Conservation (phyloP, 2,888 invertebrate genomes). For the Drosophila siamana region DNA sequence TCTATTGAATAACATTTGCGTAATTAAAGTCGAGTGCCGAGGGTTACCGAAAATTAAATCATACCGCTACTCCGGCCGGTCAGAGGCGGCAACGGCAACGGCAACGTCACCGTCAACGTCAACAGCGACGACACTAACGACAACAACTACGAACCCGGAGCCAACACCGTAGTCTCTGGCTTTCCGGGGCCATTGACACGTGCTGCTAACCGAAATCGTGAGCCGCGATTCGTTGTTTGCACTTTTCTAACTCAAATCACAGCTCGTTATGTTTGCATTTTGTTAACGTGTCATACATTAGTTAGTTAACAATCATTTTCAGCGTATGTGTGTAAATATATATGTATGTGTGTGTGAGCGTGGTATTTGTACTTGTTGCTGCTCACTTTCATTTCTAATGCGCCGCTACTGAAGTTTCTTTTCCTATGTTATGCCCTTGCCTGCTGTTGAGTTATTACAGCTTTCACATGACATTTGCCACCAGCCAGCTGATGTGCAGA, state of each 20-base stretch:
- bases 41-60: conserved; percentile 66
- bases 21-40: conserved; percentile 62
- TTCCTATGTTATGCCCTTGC: conserved; percentile 50
- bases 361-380: conserved; percentile 72
- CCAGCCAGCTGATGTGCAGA: neutral
- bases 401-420: conserved; percentile 64
- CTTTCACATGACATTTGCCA: conserved; percentile 45
- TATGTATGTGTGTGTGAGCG: conserved; percentile 23
- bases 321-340: conserved; percentile 10
- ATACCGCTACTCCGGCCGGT: conserved; percentile 29
- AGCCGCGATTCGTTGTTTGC: conserved; percentile 46
- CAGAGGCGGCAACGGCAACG: neutral
- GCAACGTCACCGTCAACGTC: neutral
- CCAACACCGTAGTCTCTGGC: conserved; percentile 17
- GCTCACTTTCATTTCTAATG: conserved; percentile 77
- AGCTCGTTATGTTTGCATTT: conserved; percentile 63
- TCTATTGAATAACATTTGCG: conserved; percentile 76
- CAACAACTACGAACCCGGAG: neutral
- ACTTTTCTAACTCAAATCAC: conserved; percentile 48
- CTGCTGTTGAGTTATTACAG: conserved; percentile 25
- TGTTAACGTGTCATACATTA: conserved; percentile 74
- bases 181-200: conserved; percentile 67
- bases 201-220: conserved; percentile 56
- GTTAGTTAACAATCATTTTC: conserved; percentile 66
- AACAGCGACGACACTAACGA: neutral